phyloP scores from a whole-genome alignment of 2,888 invertebrate genomes.

The Pheosia gnoma region DNA sequence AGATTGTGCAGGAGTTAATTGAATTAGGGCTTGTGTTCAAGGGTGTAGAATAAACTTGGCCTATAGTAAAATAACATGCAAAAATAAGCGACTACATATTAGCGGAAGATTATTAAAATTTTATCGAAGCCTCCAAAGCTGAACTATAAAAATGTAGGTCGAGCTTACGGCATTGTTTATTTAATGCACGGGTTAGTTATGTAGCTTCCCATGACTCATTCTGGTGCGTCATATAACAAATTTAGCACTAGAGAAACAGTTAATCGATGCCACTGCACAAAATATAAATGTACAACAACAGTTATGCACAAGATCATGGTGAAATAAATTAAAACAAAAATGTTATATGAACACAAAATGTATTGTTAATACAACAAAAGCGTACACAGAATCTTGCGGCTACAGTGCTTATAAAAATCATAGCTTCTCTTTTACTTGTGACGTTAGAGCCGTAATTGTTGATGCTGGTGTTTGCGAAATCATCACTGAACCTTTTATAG shows the following conservation, averaged over 20 bases:
- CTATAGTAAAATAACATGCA: slow-evolving; percentile 26
- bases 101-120: slow-evolving; percentile 26
- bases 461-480: slow-evolving; percentile 81
- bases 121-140: slow-evolving; percentile 26
- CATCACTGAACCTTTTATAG: slow-evolving; percentile 86
- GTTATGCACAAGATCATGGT: slow-evolving; percentile 50
- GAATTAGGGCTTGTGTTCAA: background rate
- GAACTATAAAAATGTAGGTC: slow-evolving; percentile 39
- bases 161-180: slow-evolving; percentile 50
- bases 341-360: slow-evolving; percentile 73
- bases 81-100: slow-evolving; percentile 36
- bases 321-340: slow-evolving; percentile 72
- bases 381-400: slow-evolving; percentile 71
- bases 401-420: slow-evolving; percentile 76
- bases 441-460: slow-evolving; percentile 86
- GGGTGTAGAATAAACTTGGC: background rate
- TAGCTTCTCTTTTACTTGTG: slow-evolving; percentile 82
- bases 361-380: slow-evolving; percentile 79
- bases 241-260: slow-evolving; percentile 44
- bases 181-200: slow-evolving; percentile 50
- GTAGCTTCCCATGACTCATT: slow-evolving; percentile 62
- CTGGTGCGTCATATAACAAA: slow-evolving; percentile 59
- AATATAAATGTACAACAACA: slow-evolving; percentile 36
- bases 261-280: slow-evolving; percentile 49
- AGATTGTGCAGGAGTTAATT: background rate